These are phyloP conservation scores for Leptopilina clavipes DNA, from an alignment of 1,140 invertebrate genomes.

Conservation along the genomic window DNA sequence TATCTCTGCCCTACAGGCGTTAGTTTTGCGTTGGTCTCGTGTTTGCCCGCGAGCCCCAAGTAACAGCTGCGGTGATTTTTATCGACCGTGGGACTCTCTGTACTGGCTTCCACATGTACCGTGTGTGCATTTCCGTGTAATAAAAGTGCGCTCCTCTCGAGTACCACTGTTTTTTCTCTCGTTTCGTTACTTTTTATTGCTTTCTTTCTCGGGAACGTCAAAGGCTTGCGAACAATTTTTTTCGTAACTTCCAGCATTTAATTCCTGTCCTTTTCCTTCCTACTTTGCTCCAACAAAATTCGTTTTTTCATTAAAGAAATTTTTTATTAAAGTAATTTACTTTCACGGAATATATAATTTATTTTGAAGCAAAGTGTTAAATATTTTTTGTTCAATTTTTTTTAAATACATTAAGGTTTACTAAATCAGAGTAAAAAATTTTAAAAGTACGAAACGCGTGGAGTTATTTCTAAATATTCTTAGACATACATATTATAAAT, in stretches of 20 bases:
- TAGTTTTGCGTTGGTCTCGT: slow-evolving; percentile 43
- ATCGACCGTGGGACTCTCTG: slow-evolving; percentile 59
- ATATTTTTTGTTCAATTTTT: background rate
- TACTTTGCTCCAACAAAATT: background rate
- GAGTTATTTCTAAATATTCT: too few relatives aligned
- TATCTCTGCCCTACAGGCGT: slow-evolving; percentile 35
- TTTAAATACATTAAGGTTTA: background rate
- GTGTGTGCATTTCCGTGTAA: slow-evolving; percentile 41
- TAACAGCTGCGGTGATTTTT: slow-evolving; percentile 64
- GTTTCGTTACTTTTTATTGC: background rate
- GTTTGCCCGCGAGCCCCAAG: slow-evolving; percentile 38
- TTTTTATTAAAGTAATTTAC: slow-evolving; percentile 6
- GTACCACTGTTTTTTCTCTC: slow-evolving; percentile 5
- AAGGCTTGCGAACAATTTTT: slow-evolving; percentile 6
- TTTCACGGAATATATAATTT: background rate
- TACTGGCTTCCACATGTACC: slow-evolving; percentile 33
- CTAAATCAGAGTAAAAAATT: too few relatives aligned
- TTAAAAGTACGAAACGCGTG: too few relatives aligned
- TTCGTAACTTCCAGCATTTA: background rate
- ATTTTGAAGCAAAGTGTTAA: background rate
- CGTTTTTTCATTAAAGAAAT: background rate
- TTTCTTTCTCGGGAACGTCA: slow-evolving; percentile 1
- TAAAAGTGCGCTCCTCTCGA: slow-evolving; percentile 38
- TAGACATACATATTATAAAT: too few relatives aligned
- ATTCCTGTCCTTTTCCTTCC: background rate